Conservation (phyloP, 2,888 invertebrate species). For the Hedychridium roseum region DNA sequence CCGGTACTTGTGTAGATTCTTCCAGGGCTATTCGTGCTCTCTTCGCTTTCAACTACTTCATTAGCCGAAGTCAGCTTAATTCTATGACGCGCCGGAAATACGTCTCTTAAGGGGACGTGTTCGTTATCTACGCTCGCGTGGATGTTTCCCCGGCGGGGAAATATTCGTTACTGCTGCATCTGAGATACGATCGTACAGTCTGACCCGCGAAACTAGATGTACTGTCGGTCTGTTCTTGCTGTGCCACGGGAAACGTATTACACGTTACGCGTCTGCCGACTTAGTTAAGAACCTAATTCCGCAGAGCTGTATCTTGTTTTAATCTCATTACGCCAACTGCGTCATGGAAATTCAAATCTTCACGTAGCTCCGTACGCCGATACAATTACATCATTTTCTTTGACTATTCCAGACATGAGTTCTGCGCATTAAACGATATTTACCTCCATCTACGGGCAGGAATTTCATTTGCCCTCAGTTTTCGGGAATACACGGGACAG, state of each 20-base stretch:
- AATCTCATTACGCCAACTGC: constrained; percentile 48
- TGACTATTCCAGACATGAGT: too few relatives aligned
- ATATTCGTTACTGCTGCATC: too few relatives aligned
- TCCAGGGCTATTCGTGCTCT: too few relatives aligned
- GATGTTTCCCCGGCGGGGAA: constrained; percentile 7
- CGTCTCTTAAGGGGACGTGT: constrained; percentile 12
- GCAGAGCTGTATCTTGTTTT: constrained; percentile 46
- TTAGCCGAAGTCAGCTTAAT: constrained; percentile 35
- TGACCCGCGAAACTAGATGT: background rate
- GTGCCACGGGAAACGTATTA: constrained; percentile 15
- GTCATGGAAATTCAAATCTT: constrained; percentile 49
- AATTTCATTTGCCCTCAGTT: too few relatives aligned
- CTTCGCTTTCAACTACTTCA: constrained; percentile 37
- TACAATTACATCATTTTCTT: too few relatives aligned
- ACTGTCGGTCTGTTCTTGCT: background rate
- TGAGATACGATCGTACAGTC: too few relatives aligned
- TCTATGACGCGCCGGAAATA: constrained; percentile 13
- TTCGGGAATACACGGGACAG: too few relatives aligned
- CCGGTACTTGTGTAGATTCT: too few relatives aligned
- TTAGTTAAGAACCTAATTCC: constrained; percentile 47
- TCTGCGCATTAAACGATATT: too few relatives aligned
- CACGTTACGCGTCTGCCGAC: constrained; percentile 27
- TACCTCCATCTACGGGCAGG: too few relatives aligned
- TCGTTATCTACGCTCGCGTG: too few relatives aligned
- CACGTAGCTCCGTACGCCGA: constrained; percentile 2